Base-by-base conservation (phyloP, 2,113 vertebrate species). In the Daboia siamensis region DNA sequence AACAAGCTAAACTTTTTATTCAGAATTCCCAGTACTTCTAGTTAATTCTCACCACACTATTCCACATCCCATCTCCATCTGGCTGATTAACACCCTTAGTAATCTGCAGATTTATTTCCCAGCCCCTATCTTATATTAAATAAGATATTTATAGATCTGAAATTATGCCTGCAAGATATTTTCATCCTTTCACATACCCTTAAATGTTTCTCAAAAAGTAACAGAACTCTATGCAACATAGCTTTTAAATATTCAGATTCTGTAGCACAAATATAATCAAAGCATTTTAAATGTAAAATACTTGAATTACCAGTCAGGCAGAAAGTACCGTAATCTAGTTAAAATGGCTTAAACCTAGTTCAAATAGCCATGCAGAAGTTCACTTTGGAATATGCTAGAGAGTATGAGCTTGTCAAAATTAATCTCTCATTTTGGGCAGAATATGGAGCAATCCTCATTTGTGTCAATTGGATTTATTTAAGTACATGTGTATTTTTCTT, bases 11-110 rank as follows among this genome's bases (percentile, higher is more conserved):
- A 93, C 80, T 90, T 90, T 86, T 86, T 86, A 64, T 6, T 48
- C 74, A 93, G 74, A 61, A 48, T 86, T 89, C 90, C 86, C 74
- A 86, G 24, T 93, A 48, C 56, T 91, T 91, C 87, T 91, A 89
- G 87, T 91, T 86, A 89, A 91, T 93, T 86, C 87, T 86, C 87
- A 89, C 69, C 89, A 89, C 6, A 20, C 90, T 52, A 69, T 64
- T 55, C 0, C 4, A 87, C 6, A 92, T 24, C 91, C 17, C 2
- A 6, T 87, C 87, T 93, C 59, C 23, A 59, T 94, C 26, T 80
- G 94, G 90, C 23, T 6, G 88, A 8, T 88, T 94, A 93, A 55
- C 89, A 92, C 56, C 26, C 92, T 93, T 0, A 0, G 86, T 85
- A 20, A 52, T 7, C 9, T 21, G 5, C 29, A 52, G 64, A 87